A percentile compares a stretch with the other conserved stretches of the same genome.
Conservation (phyloP, 1,140 invertebrate genomes). For the Monomorium pharaonis region DNA sequence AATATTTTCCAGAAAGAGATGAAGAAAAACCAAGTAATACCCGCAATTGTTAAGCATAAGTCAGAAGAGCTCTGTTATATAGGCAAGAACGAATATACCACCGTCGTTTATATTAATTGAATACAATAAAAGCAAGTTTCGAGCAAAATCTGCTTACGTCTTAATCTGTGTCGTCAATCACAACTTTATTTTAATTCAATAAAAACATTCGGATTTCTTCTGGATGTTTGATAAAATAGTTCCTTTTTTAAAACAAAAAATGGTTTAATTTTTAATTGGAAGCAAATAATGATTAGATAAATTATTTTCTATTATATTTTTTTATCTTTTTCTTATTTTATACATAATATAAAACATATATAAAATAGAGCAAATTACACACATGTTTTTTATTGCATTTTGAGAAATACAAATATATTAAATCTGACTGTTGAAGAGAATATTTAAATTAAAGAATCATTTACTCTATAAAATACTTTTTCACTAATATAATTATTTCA, state of each 20-base stretch:
- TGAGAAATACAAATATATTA: not conserved
- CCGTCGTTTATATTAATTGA: slow-evolving; percentile 74
- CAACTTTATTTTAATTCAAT: not conserved
- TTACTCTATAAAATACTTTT: not conserved
- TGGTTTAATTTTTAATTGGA: not conserved
- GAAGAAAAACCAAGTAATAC: not conserved
- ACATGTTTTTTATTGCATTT: not conserved
- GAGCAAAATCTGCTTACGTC: slow-evolving; percentile 56
- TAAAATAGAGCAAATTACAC: too few relatives aligned
- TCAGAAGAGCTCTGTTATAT: slow-evolving; percentile 66
- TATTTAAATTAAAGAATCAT: not conserved
- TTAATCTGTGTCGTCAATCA: not conserved
- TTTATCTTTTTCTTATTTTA: too few relatives aligned
- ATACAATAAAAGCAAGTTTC: slow-evolving; percentile 72
- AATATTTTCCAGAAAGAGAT: slow-evolving; percentile 63
- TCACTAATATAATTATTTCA: not conserved
- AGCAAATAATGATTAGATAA: not conserved
- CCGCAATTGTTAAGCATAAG: slow-evolving; percentile 70
- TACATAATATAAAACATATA: too few relatives aligned
- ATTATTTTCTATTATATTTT: not conserved
- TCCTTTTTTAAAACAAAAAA: not conserved
- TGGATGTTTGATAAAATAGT: not conserved
- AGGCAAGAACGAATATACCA: slow-evolving; percentile 64
- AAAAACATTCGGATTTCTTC: not conserved
- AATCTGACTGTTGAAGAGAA: not conserved